Evolutionary conservation across 2,888 invertebrate species (phyloP).

Genomic region (Amaurobius ferox): DNA sequence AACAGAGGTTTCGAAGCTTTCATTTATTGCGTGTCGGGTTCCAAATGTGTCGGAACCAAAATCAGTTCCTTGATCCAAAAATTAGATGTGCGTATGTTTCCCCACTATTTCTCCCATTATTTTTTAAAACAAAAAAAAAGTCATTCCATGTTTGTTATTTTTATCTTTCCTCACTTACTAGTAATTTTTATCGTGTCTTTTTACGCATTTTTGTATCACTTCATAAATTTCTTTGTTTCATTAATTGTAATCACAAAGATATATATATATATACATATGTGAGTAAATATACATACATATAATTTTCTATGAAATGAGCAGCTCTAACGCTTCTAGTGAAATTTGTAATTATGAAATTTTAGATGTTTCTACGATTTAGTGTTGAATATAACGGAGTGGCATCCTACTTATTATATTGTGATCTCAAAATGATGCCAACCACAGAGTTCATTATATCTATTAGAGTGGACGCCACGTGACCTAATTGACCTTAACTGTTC

Average conservation of each 20-base stretch:
- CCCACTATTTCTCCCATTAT: neutral
- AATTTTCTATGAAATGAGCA: conserved; percentile 65
- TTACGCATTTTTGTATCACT: conserved; percentile 45
- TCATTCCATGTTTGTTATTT: conserved; percentile 28
- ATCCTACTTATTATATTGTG: conserved; percentile 60
- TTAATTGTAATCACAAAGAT: conserved; percentile 61
- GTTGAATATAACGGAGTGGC: conserved; percentile 43
- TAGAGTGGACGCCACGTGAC: too few species aligned
- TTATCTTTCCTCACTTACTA: conserved; percentile 24
- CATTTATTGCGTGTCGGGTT: neutral
- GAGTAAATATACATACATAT: conserved; percentile 68
- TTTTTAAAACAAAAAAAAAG: too few species aligned
- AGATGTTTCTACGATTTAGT: conserved; percentile 65
- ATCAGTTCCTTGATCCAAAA: conserved; percentile 59
- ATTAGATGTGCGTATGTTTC: conserved; percentile 36
- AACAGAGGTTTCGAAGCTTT: conserved; percentile 8
- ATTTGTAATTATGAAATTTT: conserved; percentile 71
- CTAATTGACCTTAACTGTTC: too few species aligned
- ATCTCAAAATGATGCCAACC: conserved; percentile 65
- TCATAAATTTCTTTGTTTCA: conserved; percentile 46
- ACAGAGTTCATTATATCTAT: too few species aligned
- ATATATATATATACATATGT: conserved; percentile 55
- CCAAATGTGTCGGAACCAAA: neutral
- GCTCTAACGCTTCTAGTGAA: conserved; percentile 57
- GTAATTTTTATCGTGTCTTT: conserved; percentile 4